These are phyloP conservation scores for Bucorvus abyssinicus DNA, from an alignment of 2,797 vertebrate species.

Conservation along the genomic window DNA sequence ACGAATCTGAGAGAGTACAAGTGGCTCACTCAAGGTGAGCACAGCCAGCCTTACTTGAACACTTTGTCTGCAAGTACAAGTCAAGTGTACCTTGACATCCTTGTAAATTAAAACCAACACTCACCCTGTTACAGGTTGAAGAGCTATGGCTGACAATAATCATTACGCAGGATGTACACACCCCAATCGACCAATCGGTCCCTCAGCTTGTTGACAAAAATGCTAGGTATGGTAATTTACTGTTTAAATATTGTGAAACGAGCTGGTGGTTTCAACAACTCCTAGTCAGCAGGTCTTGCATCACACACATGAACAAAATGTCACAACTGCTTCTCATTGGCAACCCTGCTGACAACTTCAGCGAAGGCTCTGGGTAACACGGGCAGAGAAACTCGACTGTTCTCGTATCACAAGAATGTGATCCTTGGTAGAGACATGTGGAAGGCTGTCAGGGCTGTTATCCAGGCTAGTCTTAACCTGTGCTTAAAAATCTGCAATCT, in stretches of 20 bases:
- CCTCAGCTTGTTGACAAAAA: conserved; percentile 34
- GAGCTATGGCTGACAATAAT: neutral
- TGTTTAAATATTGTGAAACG: conserved; percentile 17
- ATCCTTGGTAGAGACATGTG: neutral
- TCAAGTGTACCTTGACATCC: neutral
- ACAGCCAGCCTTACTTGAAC: neutral
- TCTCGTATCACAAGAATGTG: neutral
- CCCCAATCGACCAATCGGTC: neutral
- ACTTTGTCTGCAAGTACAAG: neutral
- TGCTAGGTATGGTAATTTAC: conserved; percentile 11
- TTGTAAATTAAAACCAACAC: neutral
- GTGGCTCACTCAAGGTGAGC: neutral
- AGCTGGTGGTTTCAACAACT: conserved; percentile 1
- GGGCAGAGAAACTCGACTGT: neutral
- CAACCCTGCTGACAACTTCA: neutral
- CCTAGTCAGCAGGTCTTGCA: neutral
- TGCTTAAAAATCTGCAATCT: neutral
- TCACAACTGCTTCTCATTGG: neutral
- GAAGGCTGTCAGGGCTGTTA: neutral
- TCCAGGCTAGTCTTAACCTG: neutral
- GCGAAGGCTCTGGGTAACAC: neutral
- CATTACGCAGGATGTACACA: neutral
- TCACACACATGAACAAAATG: neutral
- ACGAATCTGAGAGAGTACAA: neutral
- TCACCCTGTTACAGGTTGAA: neutral